A percentile compares a stretch with the other conserved stretches of the same genome.
Evolutionary conservation across 2,888 invertebrate species (phyloP).

Genomic region (Troglohyphantes excavatus): DNA sequence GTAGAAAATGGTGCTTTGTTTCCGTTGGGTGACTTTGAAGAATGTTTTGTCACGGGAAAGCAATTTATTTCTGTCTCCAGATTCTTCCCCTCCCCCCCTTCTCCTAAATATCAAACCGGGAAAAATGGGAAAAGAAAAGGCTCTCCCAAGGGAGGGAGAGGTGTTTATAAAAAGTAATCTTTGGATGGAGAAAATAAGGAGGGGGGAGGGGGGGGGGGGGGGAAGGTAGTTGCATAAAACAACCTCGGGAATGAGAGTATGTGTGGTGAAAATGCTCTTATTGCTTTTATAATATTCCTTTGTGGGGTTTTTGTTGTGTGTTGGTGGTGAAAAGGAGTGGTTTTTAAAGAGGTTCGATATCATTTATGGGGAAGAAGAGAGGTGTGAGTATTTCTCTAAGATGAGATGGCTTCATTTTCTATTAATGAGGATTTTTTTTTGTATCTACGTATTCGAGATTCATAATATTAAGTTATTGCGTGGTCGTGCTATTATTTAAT

Average conservation of each 20-base stretch:
- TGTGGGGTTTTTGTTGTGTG: not conserved
- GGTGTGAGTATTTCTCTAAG: not conserved
- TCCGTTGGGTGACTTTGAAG: constrained; percentile 43
- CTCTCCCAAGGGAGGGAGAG: not conserved
- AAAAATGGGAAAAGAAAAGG: not conserved
- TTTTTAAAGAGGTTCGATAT: not conserved
- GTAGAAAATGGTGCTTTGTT: constrained; percentile 12
- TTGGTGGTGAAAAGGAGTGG: not conserved
- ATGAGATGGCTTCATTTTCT: not conserved
- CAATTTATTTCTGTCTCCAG: constrained; percentile 65
- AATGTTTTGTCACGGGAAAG: constrained; percentile 53
- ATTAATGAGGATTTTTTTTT: no score
- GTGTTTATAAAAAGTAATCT: not conserved
- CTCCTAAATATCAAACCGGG: not conserved
- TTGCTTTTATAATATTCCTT: not conserved
- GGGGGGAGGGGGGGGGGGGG: no score
- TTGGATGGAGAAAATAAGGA: not conserved
- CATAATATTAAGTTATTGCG: no score
- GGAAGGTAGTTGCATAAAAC: not conserved
- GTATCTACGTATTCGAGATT: no score
- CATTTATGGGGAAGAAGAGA: not conserved
- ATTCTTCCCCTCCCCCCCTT: not conserved
- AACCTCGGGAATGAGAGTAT: not conserved
- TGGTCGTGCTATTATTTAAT: no score
- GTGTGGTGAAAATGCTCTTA: not conserved